These are phyloP conservation scores for Gambusia yucatana DNA, from an alignment of 2,797 vertebrate species.

Conservation along the genomic window DNA sequence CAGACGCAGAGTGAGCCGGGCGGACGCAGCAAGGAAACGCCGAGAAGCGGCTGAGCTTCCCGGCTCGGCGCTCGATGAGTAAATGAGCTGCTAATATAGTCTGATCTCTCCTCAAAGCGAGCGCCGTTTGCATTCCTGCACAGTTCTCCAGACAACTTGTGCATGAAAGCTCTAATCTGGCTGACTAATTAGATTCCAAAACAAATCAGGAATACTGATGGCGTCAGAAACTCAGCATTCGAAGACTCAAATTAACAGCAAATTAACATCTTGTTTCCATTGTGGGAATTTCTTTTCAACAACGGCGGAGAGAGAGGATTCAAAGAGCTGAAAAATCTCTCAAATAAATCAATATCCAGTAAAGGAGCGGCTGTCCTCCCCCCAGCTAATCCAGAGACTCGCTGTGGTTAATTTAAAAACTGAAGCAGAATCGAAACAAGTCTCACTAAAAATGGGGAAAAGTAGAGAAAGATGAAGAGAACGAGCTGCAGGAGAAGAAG, in stretches of 20 bases:
- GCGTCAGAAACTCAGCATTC: conserved; percentile 65
- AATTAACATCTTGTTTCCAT: conserved; percentile 72
- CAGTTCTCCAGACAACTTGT: conserved; percentile 71
- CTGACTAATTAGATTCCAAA: conserved; percentile 74
- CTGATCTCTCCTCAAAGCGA: conserved; percentile 64
- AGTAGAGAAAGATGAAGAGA: conserved; percentile 5
- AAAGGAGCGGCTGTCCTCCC: not conserved
- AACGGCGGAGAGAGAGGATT: conserved; percentile 8
- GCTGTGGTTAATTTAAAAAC: conserved; percentile 3
- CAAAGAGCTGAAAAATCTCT: conserved; percentile 35
- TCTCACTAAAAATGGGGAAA: not conserved
- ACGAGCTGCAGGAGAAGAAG: conserved; percentile 37
- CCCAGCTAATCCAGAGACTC: not conserved
- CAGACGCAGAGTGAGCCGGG: conserved; percentile 30
- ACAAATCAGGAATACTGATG: conserved; percentile 74
- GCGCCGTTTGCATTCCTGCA: conserved; percentile 58
- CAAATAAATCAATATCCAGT: conserved; percentile 36
- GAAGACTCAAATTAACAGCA: conserved; percentile 69
- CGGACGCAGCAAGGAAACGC: conserved; percentile 30
- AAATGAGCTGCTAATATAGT: conserved; percentile 71
- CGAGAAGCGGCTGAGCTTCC: conserved; percentile 33
- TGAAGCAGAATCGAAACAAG: not conserved
- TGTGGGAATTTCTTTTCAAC: conserved; percentile 38
- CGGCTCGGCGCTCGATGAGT: conserved; percentile 60
- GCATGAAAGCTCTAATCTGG: conserved; percentile 75